Evolutionary conservation across 1,140 invertebrate species (phyloP).

Genomic region (Achatina immaculata): DNA sequence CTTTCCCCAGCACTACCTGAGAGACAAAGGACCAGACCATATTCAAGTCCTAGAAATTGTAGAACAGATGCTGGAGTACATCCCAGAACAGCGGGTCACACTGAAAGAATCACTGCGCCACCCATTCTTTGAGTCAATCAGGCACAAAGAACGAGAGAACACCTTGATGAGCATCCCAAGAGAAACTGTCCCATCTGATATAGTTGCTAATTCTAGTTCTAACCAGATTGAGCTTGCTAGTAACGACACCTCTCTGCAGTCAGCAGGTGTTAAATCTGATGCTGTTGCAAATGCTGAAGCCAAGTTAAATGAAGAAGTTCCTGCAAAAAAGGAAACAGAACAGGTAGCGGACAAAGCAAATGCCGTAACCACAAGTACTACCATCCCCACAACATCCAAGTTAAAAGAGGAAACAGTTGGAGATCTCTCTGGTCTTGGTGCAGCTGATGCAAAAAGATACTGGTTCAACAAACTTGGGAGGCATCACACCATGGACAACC

Average conservation of each 20-base stretch:
- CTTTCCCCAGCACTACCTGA: constrained; percentile 87
- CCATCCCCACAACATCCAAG: background rate
- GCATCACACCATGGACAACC: constrained; percentile 34
- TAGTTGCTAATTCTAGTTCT: constrained; percentile 8
- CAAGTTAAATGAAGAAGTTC: background rate
- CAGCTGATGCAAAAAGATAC: constrained; percentile 22
- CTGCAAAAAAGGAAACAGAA: background rate
- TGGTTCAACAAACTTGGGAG: constrained; percentile 19
- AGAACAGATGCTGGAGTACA: constrained; percentile 95
- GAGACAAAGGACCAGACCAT: constrained; percentile 85
- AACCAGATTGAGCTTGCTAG: constrained; percentile 35
- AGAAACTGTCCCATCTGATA: constrained; percentile 4
- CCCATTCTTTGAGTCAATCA: constrained; percentile 82
- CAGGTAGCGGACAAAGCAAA: background rate
- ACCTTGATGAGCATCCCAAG: constrained; percentile 29
- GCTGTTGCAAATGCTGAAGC: background rate
- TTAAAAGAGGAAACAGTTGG: constrained; percentile 19
- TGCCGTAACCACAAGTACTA: background rate
- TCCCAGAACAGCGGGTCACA: constrained; percentile 89
- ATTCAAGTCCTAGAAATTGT: constrained; percentile 94
- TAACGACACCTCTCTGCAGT: background rate
- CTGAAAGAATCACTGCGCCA: constrained; percentile 90
- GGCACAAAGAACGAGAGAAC: constrained; percentile 35
- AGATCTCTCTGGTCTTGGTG: constrained; percentile 24
- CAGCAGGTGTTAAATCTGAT: constrained; percentile 6